Evolutionary conservation across 2,797 vertebrate genomes (phyloP).

Genomic region (Geotrypetes seraphini): DNA sequence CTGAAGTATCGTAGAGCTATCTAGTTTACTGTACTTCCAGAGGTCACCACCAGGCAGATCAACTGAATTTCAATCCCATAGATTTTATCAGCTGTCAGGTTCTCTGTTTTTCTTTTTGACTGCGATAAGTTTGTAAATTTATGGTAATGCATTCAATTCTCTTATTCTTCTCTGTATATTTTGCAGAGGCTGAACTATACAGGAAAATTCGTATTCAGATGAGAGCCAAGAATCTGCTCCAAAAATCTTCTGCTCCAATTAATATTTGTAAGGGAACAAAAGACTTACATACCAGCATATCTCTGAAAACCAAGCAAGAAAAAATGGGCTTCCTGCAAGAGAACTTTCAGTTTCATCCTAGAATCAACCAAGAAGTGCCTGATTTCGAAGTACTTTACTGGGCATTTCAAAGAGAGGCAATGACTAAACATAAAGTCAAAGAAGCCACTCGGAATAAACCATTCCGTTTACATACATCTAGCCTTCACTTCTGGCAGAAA

Average conservation of each 20-base stretch:
- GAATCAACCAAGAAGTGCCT: constrained; percentile 65
- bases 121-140: no score
- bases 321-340: constrained; percentile 70
- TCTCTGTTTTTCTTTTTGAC: no score
- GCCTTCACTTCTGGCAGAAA: constrained; percentile 38
- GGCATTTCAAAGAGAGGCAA: constrained; percentile 62
- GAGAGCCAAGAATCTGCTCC: constrained; percentile 58
- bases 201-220: constrained; percentile 59
- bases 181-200: constrained; percentile 60
- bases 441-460: constrained; percentile 73
- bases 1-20: no score
- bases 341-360: constrained; percentile 73
- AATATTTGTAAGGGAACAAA: constrained; percentile 17
- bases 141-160: no score
- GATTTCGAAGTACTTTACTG: constrained; percentile 74
- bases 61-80: no score
- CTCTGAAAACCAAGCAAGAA: constrained; percentile 56
- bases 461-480: constrained; percentile 74
- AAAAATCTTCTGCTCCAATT: constrained; percentile 41
- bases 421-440: constrained; percentile 47
- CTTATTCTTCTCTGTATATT: constrained; percentile 1
- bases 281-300: constrained; percentile 36
- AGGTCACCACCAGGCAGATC: no score
- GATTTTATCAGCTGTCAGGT: no score
- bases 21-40: no score